phyloP scores from a whole-genome alignment of 1,140 invertebrate genomes.

The Schmidtea mediterranea region DNA sequence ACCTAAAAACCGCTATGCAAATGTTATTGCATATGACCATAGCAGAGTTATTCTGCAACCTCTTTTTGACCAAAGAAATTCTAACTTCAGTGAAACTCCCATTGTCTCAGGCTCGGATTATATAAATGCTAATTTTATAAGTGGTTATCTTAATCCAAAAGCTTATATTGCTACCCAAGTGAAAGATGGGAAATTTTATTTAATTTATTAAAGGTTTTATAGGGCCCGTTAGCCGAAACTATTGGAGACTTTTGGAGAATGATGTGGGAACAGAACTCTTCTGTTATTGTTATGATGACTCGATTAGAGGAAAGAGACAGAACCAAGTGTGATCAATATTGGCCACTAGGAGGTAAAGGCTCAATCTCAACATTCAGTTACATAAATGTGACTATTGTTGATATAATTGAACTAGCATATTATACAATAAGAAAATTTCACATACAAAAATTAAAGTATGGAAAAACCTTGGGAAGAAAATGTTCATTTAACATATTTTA shows the following conservation, averaged over 20 bases:
- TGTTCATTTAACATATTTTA: too few species aligned
- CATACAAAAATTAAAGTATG: too few species aligned
- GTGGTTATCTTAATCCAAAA: conserved; percentile 8
- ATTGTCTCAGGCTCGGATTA: conserved; percentile 42
- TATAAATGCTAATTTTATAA: conserved; percentile 53
- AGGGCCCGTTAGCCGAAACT: conserved; percentile 75
- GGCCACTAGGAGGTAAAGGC: conserved; percentile 39
- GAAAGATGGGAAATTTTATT: neutral
- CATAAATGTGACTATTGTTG: conserved; percentile 45
- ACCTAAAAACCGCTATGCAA: conserved; percentile 82
- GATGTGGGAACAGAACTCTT: conserved; percentile 98
- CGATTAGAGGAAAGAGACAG: conserved; percentile 85
- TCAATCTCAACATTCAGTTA: conserved; percentile 58
- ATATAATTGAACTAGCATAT: conserved; percentile 67
- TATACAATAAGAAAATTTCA: conserved; percentile 80
- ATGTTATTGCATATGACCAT: conserved; percentile 87
- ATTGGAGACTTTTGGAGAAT: conserved; percentile 96
- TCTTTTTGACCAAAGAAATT: too few species aligned
- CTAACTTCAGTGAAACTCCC: conserved; percentile 19
- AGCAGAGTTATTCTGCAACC: conserved; percentile 59
- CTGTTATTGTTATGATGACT: conserved; percentile 92
- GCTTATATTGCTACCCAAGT: conserved; percentile 9
- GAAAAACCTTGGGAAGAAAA: too few species aligned
- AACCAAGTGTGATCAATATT: conserved; percentile 59
- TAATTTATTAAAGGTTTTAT: too few species aligned